Evolutionary conservation across 2,888 invertebrate genomes (phyloP).

Genomic region (Scaptomyza reducta): DNA sequence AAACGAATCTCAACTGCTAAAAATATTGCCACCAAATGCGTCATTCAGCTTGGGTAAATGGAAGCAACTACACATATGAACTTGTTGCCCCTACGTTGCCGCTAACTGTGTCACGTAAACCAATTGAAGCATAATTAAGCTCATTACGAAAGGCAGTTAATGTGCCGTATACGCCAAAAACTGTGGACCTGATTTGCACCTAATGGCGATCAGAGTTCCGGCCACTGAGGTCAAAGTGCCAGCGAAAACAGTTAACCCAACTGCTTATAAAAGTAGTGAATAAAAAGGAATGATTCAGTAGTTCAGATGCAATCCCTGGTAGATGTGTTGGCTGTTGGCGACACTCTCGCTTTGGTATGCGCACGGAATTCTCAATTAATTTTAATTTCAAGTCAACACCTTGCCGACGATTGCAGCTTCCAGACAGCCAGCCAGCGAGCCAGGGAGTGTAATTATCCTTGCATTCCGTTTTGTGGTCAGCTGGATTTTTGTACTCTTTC

Average conservation of each 20-base stretch:
- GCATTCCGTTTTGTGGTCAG: slow-evolving; percentile 61
- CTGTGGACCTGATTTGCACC: too few relatives aligned
- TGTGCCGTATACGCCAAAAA: slow-evolving; percentile 20
- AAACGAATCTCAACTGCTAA: slow-evolving; percentile 14
- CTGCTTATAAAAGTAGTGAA: neutral
- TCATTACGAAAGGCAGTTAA: slow-evolving; percentile 75
- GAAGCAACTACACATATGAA: slow-evolving; percentile 40
- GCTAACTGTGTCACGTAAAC: slow-evolving; percentile 63
- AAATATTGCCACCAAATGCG: slow-evolving; percentile 30
- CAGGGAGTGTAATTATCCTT: slow-evolving; percentile 62
- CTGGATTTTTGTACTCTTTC: slow-evolving; percentile 26
- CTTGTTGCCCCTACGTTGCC: slow-evolving; percentile 32
- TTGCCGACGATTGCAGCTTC: slow-evolving; percentile 58
- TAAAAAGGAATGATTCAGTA: neutral
- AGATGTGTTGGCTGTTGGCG: slow-evolving; percentile 47
- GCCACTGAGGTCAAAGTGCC: slow-evolving; percentile 37
- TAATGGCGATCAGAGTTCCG: slow-evolving; percentile 42
- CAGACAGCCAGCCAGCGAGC: slow-evolving; percentile 24
- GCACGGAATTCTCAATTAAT: slow-evolving; percentile 81
- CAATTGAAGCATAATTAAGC: slow-evolving; percentile 81
- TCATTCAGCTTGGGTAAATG: slow-evolving; percentile 27
- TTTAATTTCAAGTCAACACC: slow-evolving; percentile 83
- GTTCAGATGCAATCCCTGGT: slow-evolving; percentile 31
- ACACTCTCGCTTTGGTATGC: slow-evolving; percentile 72
- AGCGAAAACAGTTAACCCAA: slow-evolving; percentile 10